phyloP scores from a whole-genome alignment of 64 coral and sea anemone species.

The Astreopora myriophthalma region DNA sequence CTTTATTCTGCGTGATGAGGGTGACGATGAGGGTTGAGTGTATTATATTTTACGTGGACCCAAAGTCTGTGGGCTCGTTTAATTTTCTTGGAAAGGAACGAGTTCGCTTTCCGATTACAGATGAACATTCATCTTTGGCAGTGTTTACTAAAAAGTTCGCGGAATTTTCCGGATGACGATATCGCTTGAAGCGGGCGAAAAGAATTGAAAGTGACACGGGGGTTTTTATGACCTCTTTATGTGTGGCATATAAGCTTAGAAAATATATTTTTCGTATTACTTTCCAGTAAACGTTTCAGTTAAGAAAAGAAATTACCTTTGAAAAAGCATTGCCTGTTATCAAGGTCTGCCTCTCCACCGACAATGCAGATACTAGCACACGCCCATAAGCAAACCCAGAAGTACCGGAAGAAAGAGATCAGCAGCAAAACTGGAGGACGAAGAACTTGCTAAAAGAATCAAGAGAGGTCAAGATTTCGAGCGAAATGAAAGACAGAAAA shows the following conservation, averaged over 20 bases:
- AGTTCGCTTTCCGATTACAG: slow-evolving; percentile 53
- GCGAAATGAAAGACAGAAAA: slow-evolving; percentile 68
- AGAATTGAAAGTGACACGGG: not conserved
- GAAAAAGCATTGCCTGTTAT: slow-evolving; percentile 79
- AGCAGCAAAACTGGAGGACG: slow-evolving; percentile 48
- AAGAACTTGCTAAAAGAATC: slow-evolving; percentile 52
- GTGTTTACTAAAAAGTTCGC: not conserved
- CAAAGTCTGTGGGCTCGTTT: slow-evolving; percentile 37
- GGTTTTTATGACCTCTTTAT: slow-evolving; percentile 12
- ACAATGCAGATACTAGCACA: slow-evolving; percentile 16
- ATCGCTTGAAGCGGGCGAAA: not conserved
- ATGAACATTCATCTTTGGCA: slow-evolving; percentile 39
- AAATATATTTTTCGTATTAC: slow-evolving; percentile 9
- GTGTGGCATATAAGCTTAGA: too few relatives aligned
- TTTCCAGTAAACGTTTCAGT: slow-evolving; percentile 66
- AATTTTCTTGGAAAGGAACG: slow-evolving; percentile 54
- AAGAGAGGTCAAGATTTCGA: slow-evolving; percentile 68
- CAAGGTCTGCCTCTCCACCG: slow-evolving; percentile 32
- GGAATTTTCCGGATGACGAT: not conserved
- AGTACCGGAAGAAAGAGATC: slow-evolving; percentile 70
- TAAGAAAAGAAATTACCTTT: slow-evolving; percentile 77
- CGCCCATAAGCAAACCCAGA: slow-evolving; percentile 18
- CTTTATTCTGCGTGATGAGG: too few relatives aligned
- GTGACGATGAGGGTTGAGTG: not conserved
- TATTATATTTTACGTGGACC: slow-evolving; percentile 58